A percentile compares a stretch with the other conserved stretches of the same genome.
Conservation (phyloP, 2,888 invertebrate species). For the Erebia epiphron region DNA sequence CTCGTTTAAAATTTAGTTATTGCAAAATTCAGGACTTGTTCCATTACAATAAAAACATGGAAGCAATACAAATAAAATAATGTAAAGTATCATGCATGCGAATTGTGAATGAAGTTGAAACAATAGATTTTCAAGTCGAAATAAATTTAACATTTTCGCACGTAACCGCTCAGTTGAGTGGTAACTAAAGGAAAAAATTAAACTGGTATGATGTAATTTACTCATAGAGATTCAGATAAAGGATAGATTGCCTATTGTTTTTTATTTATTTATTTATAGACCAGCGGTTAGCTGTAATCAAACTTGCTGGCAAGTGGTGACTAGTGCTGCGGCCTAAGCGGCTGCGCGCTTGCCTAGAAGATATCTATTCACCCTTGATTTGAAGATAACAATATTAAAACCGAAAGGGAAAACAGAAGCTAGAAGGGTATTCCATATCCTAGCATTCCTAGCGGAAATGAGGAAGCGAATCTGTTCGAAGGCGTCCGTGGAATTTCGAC, state of each 20-base stretch:
- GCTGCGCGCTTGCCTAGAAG: no score
- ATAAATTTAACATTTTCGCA: constrained; percentile 30
- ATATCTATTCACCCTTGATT: no score
- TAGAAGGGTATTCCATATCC: no score
- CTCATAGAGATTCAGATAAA: background rate
- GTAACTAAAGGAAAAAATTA: constrained; percentile 18
- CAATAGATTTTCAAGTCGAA: constrained; percentile 19
- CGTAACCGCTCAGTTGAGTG: constrained; percentile 20
- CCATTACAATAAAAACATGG: background rate
- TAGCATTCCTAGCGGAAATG: no score
- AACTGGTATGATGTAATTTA: constrained; percentile 37
- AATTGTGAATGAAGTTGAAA: constrained; percentile 34
- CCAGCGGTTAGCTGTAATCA: no score
- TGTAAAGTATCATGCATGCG: constrained; percentile 25
- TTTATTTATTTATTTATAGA: background rate
- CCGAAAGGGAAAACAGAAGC: no score
- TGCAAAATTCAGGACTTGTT: background rate
- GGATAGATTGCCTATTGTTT: no score
- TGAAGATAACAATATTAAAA: no score
- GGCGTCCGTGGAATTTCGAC: no score
- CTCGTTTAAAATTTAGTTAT: background rate
- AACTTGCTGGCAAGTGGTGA: no score
- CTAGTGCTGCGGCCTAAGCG: no score
- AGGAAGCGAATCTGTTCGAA: no score
- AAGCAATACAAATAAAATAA: constrained; percentile 22